Percentiles rank a stretch among this genome's conserved stretches.
These are phyloP conservation scores for Zaprionus africanus DNA, from an alignment of 1,140 invertebrate species.

Conservation along the genomic window DNA sequence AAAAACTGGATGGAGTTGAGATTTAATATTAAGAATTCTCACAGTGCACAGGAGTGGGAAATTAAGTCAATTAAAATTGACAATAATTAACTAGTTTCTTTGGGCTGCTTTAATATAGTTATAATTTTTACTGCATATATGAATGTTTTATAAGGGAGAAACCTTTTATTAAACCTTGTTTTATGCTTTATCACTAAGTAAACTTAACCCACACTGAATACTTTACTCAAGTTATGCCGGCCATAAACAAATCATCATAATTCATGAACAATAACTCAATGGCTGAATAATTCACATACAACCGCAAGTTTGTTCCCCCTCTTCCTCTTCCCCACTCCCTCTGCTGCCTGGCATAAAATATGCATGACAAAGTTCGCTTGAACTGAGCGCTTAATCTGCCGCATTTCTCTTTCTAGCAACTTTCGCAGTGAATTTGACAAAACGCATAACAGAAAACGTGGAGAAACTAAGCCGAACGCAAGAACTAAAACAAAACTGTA, in stretches of 20 bases:
- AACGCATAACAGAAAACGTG: conserved; percentile 34
- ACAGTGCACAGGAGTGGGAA: neutral
- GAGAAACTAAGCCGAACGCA: conserved; percentile 37
- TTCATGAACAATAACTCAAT: conserved; percentile 1
- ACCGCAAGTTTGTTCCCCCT: neutral
- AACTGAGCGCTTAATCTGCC: conserved; percentile 25
- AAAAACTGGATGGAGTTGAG: neutral
- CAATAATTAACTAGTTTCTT: neutral
- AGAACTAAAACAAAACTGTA: conserved; percentile 48
- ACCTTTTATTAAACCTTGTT: neutral
- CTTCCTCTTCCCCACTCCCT: neutral
- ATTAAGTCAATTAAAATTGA: neutral
- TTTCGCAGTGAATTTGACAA: conserved; percentile 26
- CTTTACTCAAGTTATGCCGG: neutral
- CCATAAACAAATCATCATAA: neutral
- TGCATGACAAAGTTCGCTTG: conserved; percentile 17
- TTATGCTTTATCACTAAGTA: neutral
- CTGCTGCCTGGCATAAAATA: neutral
- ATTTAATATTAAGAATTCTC: neutral
- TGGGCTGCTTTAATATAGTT: neutral
- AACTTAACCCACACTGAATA: neutral
- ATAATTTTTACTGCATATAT: neutral
- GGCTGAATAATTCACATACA: neutral
- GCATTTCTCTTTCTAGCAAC: conserved; percentile 12
- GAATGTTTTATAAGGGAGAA: neutral